Percentiles rank a stretch among this genome's conserved stretches.
Conservation (phyloP, 2,797 vertebrate species). For the Spinus olivaceus region DNA sequence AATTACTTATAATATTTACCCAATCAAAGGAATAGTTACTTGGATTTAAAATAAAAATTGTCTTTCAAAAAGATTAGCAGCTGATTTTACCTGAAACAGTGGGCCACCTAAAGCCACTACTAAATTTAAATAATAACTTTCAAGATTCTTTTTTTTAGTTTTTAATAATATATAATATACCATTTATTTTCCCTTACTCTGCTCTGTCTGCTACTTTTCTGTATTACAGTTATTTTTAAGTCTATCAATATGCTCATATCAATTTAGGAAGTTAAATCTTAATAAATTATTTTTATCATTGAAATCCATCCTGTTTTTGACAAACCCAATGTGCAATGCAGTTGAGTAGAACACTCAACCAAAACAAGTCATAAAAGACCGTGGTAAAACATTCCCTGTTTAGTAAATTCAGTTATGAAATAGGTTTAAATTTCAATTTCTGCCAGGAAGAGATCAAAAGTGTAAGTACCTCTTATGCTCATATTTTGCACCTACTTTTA, state of each 20-base stretch:
- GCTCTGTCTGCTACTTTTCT: neutral
- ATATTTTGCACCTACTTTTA: neutral
- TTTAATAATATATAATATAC: neutral
- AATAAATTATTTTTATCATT: rapidly evolving
- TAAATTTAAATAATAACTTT: neutral
- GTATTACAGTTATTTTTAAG: neutral
- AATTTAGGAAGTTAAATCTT: neutral
- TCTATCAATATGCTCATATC: rapidly evolving
- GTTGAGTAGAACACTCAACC: neutral
- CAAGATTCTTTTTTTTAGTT: neutral
- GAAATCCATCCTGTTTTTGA: neutral
- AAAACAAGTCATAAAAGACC: neutral
- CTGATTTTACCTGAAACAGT: neutral
- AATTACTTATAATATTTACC: neutral
- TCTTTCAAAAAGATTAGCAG: neutral
- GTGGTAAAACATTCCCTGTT: neutral
- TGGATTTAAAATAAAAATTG: neutral
- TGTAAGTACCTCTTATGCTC: neutral
- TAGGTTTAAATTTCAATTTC: neutral
- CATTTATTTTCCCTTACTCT: neutral
- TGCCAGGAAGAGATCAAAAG: neutral
- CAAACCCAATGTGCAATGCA: neutral
- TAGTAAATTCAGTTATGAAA: neutral
- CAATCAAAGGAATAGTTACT: neutral
- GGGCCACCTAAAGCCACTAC: neutral